phyloP scores from a whole-genome alignment of 2,113 vertebrate species.

The Callipepla squamata region DNA sequence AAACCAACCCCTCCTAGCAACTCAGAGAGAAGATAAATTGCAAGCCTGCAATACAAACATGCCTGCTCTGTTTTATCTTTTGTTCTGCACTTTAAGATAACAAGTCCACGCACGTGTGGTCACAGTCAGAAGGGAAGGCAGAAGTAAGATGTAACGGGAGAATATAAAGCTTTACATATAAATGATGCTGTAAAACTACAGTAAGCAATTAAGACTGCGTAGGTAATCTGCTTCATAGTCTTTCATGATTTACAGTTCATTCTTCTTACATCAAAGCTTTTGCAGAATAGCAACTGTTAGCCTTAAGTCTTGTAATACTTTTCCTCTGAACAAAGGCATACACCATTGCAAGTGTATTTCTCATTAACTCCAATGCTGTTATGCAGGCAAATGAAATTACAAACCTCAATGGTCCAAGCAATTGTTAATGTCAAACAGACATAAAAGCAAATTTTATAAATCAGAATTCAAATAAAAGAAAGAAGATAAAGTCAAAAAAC shows the following conservation, averaged over 20 bases:
- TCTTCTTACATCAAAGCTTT: not conserved
- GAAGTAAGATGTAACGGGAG: not conserved
- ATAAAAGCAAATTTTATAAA: not conserved
- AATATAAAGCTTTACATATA: not conserved
- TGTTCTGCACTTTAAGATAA: not conserved
- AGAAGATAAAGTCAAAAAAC: not conserved
- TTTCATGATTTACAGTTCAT: not conserved
- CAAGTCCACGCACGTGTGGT: not conserved
- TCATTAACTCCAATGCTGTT: not conserved
- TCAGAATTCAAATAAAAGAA: slow-evolving; percentile 4
- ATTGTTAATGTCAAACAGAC: not conserved
- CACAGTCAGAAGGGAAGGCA: not conserved
- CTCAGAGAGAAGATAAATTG: not conserved
- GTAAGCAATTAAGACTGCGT: not conserved
- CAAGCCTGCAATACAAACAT: not conserved
- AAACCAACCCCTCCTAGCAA: not conserved
- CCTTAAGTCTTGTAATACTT: not conserved
- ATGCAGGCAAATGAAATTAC: not conserved
- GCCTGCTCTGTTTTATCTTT: not conserved
- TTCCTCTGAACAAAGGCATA: not conserved
- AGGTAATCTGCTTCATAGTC: not conserved
- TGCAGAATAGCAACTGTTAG: not conserved
- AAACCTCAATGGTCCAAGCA: not conserved
- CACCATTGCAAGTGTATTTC: not conserved
- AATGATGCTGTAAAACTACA: not conserved